Base-by-base conservation (phyloP, 30 jellyfish, hydroid and myxozoan species). In the Aurelia aurita region DNA sequence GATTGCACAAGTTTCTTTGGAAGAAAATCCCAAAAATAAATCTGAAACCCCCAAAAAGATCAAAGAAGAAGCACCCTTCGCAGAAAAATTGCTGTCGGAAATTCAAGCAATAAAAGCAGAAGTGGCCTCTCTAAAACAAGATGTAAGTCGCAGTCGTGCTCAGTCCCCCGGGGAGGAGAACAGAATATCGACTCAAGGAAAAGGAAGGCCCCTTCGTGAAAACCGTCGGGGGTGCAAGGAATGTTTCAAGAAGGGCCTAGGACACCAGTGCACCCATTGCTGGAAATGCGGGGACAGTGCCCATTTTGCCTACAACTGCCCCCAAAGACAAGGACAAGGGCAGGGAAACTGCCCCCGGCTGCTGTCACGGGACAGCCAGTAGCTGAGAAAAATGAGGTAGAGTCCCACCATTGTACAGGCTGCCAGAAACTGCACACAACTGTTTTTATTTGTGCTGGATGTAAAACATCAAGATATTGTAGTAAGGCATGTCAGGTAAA, bases 331-430 rank as follows among this genome's bases (percentile, higher is more conserved):
- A 53, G 64, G 25, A 21, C 84, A 39, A 9, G 53, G 53, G 5
- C 69, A 71, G 69, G 64, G 25, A 53, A 20, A 20, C 25, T 14
- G 64, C 25, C 64, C 64, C 64, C 67, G n/a, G 82, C 82, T 70
- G 82, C 82, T 70, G 43, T 45, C 82, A 44, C 14, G 66, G 82
- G 82, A 70, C 82, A 70, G 66, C 82, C 65, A 70, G 65, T 70
- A 70, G 82, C 82, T 70, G 66, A 19, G 54, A n/a, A 19, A 35
- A 28, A 44, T 70, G 34, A 70, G 1, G 82, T 32, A 70, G 82
- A 70, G 82, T 34, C 67, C 66, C 66, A 70, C 67, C 82, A 70
- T 32, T 70, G 82, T 35, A 70, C 46, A 34, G 82, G 67, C 67
- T 70, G 82, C 45, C 31, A 20, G 74, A 70, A 39, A 70, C 67